Conservation (phyloP, 1,140 invertebrate genomes). For the Trichogramma pretiosum region DNA sequence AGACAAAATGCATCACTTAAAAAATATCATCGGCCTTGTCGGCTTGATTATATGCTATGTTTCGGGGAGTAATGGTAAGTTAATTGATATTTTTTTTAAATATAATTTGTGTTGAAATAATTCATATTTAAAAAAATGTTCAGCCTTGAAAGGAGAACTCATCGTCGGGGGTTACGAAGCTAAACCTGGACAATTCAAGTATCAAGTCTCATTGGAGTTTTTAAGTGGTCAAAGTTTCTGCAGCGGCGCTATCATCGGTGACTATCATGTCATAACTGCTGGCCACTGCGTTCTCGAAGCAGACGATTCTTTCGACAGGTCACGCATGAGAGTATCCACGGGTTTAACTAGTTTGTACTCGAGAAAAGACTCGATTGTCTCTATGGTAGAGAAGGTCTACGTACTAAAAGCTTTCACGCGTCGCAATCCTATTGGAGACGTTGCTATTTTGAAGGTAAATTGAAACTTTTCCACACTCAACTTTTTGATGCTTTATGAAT, state of each 20-base stretch:
- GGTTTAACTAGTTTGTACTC: neutral
- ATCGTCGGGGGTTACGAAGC: neutral
- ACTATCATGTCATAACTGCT: conserved; percentile 40
- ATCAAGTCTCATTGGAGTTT: neutral
- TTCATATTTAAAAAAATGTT: too few relatives aligned
- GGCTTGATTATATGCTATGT: too few relatives aligned
- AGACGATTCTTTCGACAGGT: neutral
- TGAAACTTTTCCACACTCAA: neutral
- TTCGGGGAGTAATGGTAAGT: too few relatives aligned
- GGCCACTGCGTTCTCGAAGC: conserved; percentile 36
- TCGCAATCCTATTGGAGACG: neutral
- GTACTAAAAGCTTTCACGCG: neutral
- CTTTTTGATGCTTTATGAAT: neutral
- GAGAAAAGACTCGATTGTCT: neutral
- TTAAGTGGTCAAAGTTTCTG: neutral
- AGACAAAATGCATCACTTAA: too few relatives aligned
- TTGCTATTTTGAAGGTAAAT: neutral
- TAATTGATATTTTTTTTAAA: too few relatives aligned
- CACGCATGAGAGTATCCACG: neutral
- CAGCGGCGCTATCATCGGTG: conserved; percentile 31
- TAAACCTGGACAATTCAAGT: neutral
- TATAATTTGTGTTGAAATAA: too few relatives aligned
- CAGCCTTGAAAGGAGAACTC: neutral
- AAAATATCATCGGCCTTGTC: too few relatives aligned
- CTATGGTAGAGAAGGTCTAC: neutral